Evolutionary conservation across 2,113 vertebrate species (phyloP).

Genomic region (Eonycteris spelaea): DNA sequence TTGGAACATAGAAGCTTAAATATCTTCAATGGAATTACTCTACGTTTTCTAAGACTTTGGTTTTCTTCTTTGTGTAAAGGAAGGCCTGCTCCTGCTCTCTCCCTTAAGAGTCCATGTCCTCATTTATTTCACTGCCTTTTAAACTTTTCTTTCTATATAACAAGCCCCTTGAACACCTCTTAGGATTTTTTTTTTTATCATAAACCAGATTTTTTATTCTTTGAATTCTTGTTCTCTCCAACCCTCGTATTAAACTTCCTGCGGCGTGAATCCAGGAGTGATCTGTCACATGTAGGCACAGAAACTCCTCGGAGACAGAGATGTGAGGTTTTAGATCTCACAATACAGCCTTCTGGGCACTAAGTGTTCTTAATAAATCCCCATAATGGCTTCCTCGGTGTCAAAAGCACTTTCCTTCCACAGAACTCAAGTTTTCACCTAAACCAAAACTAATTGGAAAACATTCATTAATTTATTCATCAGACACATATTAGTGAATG

Average conservation of each 20-base stretch:
- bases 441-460: slow-evolving; percentile 29
- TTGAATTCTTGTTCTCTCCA: slow-evolving; percentile 69
- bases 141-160: slow-evolving; percentile 67
- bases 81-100: slow-evolving; percentile 37
- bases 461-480: background rate
- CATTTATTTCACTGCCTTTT: slow-evolving; percentile 71
- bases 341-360: slow-evolving; percentile 37
- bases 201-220: slow-evolving; percentile 68
- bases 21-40: slow-evolving; percentile 69
- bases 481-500: background rate
- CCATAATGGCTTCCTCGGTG: slow-evolving; percentile 26
- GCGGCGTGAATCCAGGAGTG: slow-evolving; percentile 50
- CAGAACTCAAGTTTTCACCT: slow-evolving; percentile 29
- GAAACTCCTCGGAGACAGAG: slow-evolving; percentile 56
- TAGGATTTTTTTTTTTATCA: slow-evolving; percentile 68
- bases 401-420: slow-evolving; percentile 29
- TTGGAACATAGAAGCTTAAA: slow-evolving; percentile 59
- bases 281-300: slow-evolving; percentile 50
- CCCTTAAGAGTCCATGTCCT: slow-evolving; percentile 70
- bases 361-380: slow-evolving; percentile 57
- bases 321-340: slow-evolving; percentile 19
- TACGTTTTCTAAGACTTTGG: slow-evolving; percentile 55
- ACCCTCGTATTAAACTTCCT: slow-evolving; percentile 62
- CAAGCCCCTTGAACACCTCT: slow-evolving; percentile 70
- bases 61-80: slow-evolving; percentile 63